These are phyloP conservation scores for Xiphorhynchus elegans DNA, from an alignment of 2,113 vertebrate species.

Conservation along the genomic window DNA sequence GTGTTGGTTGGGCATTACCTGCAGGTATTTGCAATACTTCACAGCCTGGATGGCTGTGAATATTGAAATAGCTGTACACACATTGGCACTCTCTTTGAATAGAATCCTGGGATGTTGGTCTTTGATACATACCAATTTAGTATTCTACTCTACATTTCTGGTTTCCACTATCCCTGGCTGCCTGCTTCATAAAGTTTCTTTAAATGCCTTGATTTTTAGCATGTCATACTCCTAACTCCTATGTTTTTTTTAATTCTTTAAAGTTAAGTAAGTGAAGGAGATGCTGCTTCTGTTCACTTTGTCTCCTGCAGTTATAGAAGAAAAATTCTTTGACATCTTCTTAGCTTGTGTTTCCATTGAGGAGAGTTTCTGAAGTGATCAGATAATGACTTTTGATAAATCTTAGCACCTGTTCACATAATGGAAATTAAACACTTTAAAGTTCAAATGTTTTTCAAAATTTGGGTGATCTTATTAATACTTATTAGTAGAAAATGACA, in stretches of 20 bases:
- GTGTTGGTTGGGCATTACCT: background rate
- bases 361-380: constrained; percentile 52
- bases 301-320: background rate
- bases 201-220: background rate
- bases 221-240: background rate
- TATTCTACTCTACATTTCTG: background rate
- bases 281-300: background rate
- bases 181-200: background rate
- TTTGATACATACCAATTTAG: background rate
- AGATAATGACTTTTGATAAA: constrained; percentile 47
- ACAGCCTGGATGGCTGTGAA: background rate
- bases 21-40: background rate
- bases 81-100: background rate
- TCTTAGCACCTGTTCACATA: constrained; percentile 22
- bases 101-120: background rate
- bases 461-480: constrained; percentile 34
- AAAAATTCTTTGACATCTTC: background rate
- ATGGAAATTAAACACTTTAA: constrained; percentile 51
- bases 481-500: constrained; percentile 31
- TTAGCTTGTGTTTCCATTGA: background rate
- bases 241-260: background rate
- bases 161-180: background rate
- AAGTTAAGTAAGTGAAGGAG: background rate
- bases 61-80: background rate
- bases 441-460: constrained; percentile 57